phyloP scores from a whole-genome alignment of 2,797 vertebrate genomes.

The Hafferia zeledoni region DNA sequence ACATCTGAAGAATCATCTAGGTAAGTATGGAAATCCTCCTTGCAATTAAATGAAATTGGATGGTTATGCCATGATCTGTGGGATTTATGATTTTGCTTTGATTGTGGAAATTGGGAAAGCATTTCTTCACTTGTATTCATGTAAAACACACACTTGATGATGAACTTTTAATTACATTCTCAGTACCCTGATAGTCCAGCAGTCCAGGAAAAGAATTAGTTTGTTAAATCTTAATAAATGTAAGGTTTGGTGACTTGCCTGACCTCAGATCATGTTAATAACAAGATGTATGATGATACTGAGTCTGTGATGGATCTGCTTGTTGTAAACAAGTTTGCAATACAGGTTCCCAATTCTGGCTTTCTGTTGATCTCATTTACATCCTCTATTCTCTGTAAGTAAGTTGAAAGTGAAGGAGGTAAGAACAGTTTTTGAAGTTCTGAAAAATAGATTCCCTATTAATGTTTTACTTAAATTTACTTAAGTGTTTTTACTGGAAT shows the following conservation, averaged over 20 bases:
- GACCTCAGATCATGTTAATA: not conserved
- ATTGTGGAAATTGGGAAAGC: not conserved
- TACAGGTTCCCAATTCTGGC: not conserved
- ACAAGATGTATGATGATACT: not conserved
- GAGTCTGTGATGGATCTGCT: not conserved
- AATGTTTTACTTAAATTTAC: not conserved
- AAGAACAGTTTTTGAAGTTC: not conserved
- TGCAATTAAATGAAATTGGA: not conserved
- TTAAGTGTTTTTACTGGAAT: not conserved
- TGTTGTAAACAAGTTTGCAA: not conserved
- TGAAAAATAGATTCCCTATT: not conserved
- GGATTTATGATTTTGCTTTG: not conserved
- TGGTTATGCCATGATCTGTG: not conserved
- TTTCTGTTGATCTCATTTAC: not conserved
- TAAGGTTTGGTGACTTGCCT: not conserved
- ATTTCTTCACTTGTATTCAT: not conserved
- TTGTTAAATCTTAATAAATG: not conserved
- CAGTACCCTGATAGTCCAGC: not conserved
- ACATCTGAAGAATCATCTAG: not conserved
- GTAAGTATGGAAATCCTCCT: not conserved
- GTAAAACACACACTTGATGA: not conserved
- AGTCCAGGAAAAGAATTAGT: not conserved
- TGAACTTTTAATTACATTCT: not conserved
- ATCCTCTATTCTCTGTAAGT: not conserved
- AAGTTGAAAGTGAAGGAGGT: not conserved